Evolutionary conservation across 30 jellyfish, hydroid and myxozoan species (phyloP), one percentile per base, ranked within the genome.

Genomic region (Mastigias papua): DNA sequence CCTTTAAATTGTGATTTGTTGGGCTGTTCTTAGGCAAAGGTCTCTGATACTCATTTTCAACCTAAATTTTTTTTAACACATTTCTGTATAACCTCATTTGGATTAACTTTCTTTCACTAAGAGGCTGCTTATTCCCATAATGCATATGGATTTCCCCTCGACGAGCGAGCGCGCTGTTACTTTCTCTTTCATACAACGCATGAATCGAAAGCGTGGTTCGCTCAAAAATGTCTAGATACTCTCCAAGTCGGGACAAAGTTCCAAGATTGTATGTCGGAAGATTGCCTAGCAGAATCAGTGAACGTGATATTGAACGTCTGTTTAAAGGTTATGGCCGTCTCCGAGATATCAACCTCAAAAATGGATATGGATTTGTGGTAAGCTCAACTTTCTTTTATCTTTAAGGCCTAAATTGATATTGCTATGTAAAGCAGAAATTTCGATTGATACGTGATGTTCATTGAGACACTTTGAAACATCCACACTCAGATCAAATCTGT

Each of bases 361-460:
- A 81, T 67, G 98, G 98, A 26, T 94, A 89, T 77, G 98, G 97
- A 16, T 94, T 94, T 74, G 94, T 94, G 93, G 98, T 94, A 65
- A 82, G 97, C 68, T 1, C 28, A 32, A 25, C 61, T 5, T 67
- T n/a, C n/a, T n/a, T n/a, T n/a, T n/a, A n/a, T n/a, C n/a, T n/a
- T n/a, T n/a, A n/a, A n/a, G n/a, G n/a, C n/a, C n/a, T n/a, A n/a
- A n/a, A n/a, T n/a, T n/a, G n/a, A n/a, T n/a, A n/a, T n/a, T n/a
- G n/a, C n/a, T n/a, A n/a, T n/a, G n/a, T n/a, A n/a, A n/a, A n/a
- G n/a, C n/a, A n/a, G n/a, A n/a, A n/a, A n/a, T n/a, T n/a, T n/a
- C n/a, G n/a, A n/a, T n/a, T n/a, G n/a, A n/a, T n/a, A n/a, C n/a
- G n/a, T n/a, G n/a, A n/a, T n/a, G n/a, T n/a, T n/a, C n/a, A n/a